Percentiles rank a stretch among this genome's conserved stretches.
These are phyloP conservation scores for Seriola aureovittata DNA, from an alignment of 2,113 vertebrate genomes.

Conservation along the genomic window DNA sequence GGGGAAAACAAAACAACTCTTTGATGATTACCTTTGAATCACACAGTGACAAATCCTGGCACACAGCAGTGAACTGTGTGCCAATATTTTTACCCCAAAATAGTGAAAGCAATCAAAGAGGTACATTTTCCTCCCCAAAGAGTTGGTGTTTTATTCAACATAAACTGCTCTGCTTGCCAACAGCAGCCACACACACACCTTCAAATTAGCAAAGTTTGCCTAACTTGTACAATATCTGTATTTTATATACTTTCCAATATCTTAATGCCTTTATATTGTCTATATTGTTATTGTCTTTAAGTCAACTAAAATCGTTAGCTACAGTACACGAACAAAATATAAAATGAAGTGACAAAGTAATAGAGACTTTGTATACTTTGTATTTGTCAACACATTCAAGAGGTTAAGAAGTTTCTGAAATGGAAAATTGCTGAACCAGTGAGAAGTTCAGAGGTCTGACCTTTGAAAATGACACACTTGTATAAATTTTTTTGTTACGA, in stretches of 20 bases:
- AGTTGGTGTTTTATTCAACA: slow-evolving; percentile 1
- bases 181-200: not conserved
- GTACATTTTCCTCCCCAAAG: not conserved
- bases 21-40: slow-evolving; percentile 14
- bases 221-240: not conserved
- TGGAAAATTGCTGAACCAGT: not conserved
- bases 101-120: slow-evolving; percentile 9
- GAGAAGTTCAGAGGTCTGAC: too few relatives aligned
- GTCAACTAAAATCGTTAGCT: not conserved
- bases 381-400: not conserved
- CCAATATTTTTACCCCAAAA: not conserved
- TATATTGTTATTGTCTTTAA: not conserved
- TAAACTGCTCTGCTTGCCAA: not conserved
- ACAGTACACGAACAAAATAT: not conserved
- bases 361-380: not conserved
- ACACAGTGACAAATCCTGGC: slow-evolving; percentile 11
- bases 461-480: too few relatives aligned
- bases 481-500: too few relatives aligned
- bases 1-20: slow-evolving; percentile 1
- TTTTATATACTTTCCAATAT: not conserved
- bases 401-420: not conserved
- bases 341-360: not conserved
- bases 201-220: not conserved
- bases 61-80: not conserved
- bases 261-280: not conserved